Evolutionary conservation across 2,888 invertebrate species (phyloP).

Genomic region (Sepiola atlantica): DNA sequence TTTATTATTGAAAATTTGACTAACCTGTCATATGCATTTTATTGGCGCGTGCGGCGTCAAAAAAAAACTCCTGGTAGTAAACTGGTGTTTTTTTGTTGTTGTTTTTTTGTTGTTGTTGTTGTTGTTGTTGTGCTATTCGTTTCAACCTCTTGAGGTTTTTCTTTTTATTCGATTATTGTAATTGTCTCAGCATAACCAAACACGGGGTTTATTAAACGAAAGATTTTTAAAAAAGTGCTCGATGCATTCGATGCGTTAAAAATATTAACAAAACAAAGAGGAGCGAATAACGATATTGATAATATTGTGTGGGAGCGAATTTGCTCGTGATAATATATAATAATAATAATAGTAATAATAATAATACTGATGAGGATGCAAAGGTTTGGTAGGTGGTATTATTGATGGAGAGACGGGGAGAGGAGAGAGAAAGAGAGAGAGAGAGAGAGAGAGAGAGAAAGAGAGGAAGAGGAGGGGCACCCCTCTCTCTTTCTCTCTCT

Average conservation of each 20-base stretch:
- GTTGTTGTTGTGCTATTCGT: no score
- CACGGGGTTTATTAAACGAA: background rate
- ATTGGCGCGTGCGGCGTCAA: background rate
- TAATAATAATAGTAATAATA: background rate
- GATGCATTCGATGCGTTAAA: background rate
- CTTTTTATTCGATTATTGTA: no score
- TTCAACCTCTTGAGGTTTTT: no score
- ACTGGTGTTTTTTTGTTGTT: background rate
- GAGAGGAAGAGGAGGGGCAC: no score
- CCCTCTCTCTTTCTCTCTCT: no score
- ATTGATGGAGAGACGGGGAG: background rate
- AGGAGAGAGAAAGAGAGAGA: background rate
- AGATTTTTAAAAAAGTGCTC: background rate
- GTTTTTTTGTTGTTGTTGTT: no score
- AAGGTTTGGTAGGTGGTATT: background rate
- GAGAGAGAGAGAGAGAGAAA: no score
- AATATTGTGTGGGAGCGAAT: background rate
- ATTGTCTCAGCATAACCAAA: no score
- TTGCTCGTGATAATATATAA: background rate
- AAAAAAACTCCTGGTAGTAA: background rate
- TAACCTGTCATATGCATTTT: slow-evolving; percentile 32
- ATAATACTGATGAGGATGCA: background rate
- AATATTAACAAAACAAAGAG: background rate
- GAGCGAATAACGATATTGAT: background rate
- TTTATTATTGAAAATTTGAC: background rate